These are phyloP conservation scores for Characodon lateralis DNA, from an alignment of 2,797 vertebrate genomes.

Conservation along the genomic window DNA sequence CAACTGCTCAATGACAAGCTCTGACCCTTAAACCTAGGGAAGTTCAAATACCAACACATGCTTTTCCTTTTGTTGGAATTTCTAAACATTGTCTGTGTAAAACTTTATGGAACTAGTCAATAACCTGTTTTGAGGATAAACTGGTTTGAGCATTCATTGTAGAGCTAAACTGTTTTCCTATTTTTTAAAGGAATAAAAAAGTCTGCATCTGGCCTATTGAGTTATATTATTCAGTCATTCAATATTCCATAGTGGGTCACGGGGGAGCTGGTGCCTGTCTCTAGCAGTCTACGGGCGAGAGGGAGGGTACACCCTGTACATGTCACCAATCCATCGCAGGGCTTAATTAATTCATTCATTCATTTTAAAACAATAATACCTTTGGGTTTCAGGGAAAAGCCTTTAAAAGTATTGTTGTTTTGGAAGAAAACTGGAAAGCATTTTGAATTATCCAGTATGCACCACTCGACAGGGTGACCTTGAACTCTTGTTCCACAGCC, in stretches of 20 bases:
- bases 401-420: background rate
- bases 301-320: too few species aligned
- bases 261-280: too few species aligned
- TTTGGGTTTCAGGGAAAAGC: background rate
- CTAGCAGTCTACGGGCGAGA: too few species aligned
- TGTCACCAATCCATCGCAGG: too few species aligned
- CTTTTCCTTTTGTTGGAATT: background rate
- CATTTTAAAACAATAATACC: background rate
- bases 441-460: background rate
- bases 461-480: slow-evolving; percentile 4
- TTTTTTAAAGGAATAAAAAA: background rate
- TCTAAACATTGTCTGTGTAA: background rate
- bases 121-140: background rate
- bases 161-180: background rate
- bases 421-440: background rate
- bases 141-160: background rate
- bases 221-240: background rate
- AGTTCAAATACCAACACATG: background rate
- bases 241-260: too few species aligned
- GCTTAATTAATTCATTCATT: too few species aligned
- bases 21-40: background rate
- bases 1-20: too few species aligned
- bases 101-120: background rate
- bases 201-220: background rate
- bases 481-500: slow-evolving; percentile 2